Percentiles rank a stretch among this genome's conserved stretches.
These are phyloP conservation scores for Uria lomvia DNA, from an alignment of 2,113 vertebrate species.

Conservation along the genomic window DNA sequence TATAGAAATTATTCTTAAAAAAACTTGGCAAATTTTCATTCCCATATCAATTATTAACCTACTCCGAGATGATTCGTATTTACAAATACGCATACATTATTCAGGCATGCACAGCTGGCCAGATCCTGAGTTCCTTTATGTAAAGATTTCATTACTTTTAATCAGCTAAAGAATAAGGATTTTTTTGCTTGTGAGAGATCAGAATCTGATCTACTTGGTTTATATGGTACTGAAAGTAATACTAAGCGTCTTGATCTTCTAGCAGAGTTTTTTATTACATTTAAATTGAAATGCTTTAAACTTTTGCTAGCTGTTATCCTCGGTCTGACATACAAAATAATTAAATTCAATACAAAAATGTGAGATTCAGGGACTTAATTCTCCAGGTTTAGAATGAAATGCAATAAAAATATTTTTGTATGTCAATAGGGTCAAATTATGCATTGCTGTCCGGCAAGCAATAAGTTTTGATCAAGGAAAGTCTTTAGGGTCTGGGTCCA, in stretches of 20 bases:
- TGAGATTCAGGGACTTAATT: not conserved
- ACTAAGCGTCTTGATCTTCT: constrained; percentile 45
- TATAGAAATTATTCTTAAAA: not conserved
- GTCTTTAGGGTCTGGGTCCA: not conserved
- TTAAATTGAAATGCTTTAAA: constrained; percentile 33
- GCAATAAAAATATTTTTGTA: not conserved
- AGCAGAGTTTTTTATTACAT: constrained; percentile 16
- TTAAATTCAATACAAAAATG: not conserved
- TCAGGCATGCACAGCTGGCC: not conserved
- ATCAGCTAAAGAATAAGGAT: not conserved
- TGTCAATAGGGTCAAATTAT: not conserved
- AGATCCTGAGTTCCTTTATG: not conserved
- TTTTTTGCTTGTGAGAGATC: not conserved
- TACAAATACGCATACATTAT: constrained; percentile 8
- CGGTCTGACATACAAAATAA: not conserved
- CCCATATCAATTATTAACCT: constrained; percentile 20
- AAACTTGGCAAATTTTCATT: constrained; percentile 23
- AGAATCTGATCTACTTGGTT: not conserved
- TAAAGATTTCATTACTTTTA: constrained; percentile 4
- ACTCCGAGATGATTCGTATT: constrained; percentile 25
- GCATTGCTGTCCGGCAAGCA: not conserved
- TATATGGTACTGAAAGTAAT: not conserved
- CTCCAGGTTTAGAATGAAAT: not conserved
- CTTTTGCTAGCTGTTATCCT: not conserved
- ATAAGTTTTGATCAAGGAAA: not conserved